Conservation (phyloP, 1,140 invertebrate genomes). For the Nephotettix cincticeps region DNA sequence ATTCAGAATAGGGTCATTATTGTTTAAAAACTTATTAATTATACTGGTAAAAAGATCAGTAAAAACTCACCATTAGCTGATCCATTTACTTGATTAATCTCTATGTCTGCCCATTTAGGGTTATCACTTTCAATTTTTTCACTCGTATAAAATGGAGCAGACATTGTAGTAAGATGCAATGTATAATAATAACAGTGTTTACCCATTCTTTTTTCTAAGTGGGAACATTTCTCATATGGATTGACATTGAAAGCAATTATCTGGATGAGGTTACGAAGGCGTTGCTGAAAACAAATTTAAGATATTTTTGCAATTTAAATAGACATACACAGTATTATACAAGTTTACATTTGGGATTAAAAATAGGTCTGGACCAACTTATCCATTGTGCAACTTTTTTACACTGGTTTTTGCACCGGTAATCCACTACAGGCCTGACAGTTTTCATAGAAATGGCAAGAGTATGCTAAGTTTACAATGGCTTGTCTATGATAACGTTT, state of each 20-base stretch:
- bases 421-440: background rate
- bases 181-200: conserved; percentile 68
- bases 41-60: too few relatives aligned
- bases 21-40: too few relatives aligned
- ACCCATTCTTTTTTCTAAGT: conserved; percentile 33
- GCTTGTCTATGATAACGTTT: too few relatives aligned
- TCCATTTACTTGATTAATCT: conserved; percentile 44
- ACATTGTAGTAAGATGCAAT: conserved; percentile 74
- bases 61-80: conserved; percentile 42
- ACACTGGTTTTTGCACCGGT: background rate
- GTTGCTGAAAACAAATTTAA: conserved; percentile 50
- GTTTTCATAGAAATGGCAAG: too few relatives aligned
- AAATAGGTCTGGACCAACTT: background rate
- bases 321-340: background rate
- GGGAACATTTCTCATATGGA: conserved; percentile 42
- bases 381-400: background rate
- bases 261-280: conserved; percentile 71
- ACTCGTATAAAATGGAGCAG: conserved; percentile 84
- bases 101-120: conserved; percentile 74
- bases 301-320: background rate
- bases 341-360: background rate
- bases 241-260: conserved; percentile 62
- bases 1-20: too few relatives aligned
- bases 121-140: conserved; percentile 70
- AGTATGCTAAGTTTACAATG: too few relatives aligned